Base-by-base conservation (phyloP, 2,797 vertebrate genomes). In the Babyrousa celebensis region DNA sequence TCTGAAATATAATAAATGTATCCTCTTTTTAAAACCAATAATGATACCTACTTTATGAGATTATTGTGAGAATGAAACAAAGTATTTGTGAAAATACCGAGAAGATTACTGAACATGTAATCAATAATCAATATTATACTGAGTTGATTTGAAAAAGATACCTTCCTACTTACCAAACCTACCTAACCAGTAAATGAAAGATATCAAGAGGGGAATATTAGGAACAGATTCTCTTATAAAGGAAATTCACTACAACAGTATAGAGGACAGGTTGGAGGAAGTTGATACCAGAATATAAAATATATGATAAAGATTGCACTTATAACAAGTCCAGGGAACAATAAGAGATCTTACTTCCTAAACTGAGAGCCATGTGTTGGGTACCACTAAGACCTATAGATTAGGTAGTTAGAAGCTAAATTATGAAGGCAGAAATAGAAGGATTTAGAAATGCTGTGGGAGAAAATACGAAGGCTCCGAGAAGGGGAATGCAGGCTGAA, bases 361-460 rank as follows among this genome's bases (percentile, higher is more conserved):
- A 5, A 67, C 4, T 21, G 1, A 84, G 29, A 75, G 1, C 12
- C 7, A 36, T 18, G 2, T 52, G 0, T n/a, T 60, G 63, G 5
- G 18, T 60, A 56, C 15, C 72, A 48, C 48, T 48, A 71, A 29
- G 1, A 77, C 23, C 11, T 20, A 43, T 8, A 52, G 75, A 32
- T 70, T 78, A 63, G 4, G 20, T 72, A 74, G 1, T 25, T 63
- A 67, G 23, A 75, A 21, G 20, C 15, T 79, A 75, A 32, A 84
- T 29, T 83, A 36, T 1, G 21, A 6, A 91, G 6, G 36, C 25
- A 91, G 27, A 92, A 67, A 15, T 84, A 18, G 32, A 77, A 71
- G 40, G 63, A 79, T 89, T 90, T 92, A 78, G 25, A 96, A 97
- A 48, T 65, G 20, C 70, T 21, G 23, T 29, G 9, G 11, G 21